Evolutionary conservation across 1,140 invertebrate species (phyloP), one percentile per base, ranked within the genome.

Genomic region (Eupeodes corollae): DNA sequence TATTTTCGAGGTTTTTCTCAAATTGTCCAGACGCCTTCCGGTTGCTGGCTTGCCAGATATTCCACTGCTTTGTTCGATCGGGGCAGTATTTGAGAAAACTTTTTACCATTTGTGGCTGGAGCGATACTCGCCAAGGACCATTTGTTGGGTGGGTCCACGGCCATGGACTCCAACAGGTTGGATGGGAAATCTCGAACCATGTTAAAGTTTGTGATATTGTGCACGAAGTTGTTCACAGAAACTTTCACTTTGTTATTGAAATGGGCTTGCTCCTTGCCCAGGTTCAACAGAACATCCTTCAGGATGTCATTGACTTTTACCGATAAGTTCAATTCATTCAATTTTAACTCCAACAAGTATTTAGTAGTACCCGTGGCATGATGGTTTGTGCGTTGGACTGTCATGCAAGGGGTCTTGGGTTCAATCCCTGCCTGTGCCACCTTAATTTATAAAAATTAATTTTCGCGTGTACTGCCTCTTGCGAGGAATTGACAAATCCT

Each of bases 21-120:
- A 71, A 67, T 52, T 74, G 74, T 31, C 73, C 70, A 0, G 86
- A 86, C n/a, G 80, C 83, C 49, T 84, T 71, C 16, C 75, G 74
- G 2, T 83, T 79, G 60, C 79, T 72, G 0, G 86, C 85, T 43
- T 84, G 73, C 88, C 88, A 96, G 1, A 86, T 69, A 63, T 88
- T 89, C 78, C 80, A 90, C 33, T 92, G 71, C 30, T 86, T 59
- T 18, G 76, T 65, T 49, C 84, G 70, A 63, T 86, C 79, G 2
- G 86, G 80, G 70, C 92, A 96, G 67, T 89, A 79, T 65, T 91
- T 80, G 61, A 92, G 71, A 56, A 87, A 90, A 11, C 77, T 73
- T 44, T 80, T 67, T 52, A 83, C 80, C 33, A 90, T 73, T 51
- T 79, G 68, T 2, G 83, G 79, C 37, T 86, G 73, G 15, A 93